Evolutionary conservation across 1,140 invertebrate species (phyloP).

Genomic region (Psilanteris sp.): DNA sequence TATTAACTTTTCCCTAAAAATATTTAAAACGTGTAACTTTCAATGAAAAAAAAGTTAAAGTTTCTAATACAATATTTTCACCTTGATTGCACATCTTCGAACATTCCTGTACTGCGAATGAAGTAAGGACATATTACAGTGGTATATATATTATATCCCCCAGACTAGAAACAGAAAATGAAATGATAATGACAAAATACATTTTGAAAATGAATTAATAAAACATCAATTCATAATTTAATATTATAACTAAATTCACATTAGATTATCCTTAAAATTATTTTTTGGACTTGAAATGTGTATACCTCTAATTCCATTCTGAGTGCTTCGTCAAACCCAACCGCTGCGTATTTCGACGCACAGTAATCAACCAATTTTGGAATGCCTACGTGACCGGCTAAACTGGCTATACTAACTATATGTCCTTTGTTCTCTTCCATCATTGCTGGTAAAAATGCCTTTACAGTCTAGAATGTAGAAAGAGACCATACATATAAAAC

Average conservation of each 20-base stretch:
- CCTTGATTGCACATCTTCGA: slow-evolving; percentile 92
- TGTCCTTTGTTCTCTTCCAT: slow-evolving; percentile 93
- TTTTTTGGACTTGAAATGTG: too few relatives aligned
- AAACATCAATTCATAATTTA: too few relatives aligned
- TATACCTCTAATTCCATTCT: slow-evolving; percentile 86
- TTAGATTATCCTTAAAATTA: too few relatives aligned
- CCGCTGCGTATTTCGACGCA: slow-evolving; percentile 95
- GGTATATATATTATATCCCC: slow-evolving; percentile 87
- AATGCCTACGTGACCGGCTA: slow-evolving; percentile 92
- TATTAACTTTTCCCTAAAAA: too few relatives aligned
- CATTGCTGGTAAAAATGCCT: slow-evolving; percentile 95
- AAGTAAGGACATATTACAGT: slow-evolving; percentile 96
- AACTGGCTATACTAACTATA: slow-evolving; percentile 96
- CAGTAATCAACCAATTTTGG: slow-evolving; percentile 95
- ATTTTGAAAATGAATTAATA: too few relatives aligned
- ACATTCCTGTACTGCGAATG: slow-evolving; percentile 94
- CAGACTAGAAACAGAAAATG: slow-evolving; percentile 58
- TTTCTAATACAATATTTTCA: slow-evolving; percentile 74
- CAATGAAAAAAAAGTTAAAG: not conserved
- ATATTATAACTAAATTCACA: too few relatives aligned
- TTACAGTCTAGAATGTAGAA: slow-evolving; percentile 83
- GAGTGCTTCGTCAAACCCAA: slow-evolving; percentile 94
- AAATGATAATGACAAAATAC: too few relatives aligned
- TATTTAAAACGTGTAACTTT: too few relatives aligned
- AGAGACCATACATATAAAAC: too few relatives aligned